These are phyloP conservation scores for Ashinkailepas kermadecensis DNA, from an alignment of 2,888 invertebrate genomes.

Conservation along the genomic window DNA sequence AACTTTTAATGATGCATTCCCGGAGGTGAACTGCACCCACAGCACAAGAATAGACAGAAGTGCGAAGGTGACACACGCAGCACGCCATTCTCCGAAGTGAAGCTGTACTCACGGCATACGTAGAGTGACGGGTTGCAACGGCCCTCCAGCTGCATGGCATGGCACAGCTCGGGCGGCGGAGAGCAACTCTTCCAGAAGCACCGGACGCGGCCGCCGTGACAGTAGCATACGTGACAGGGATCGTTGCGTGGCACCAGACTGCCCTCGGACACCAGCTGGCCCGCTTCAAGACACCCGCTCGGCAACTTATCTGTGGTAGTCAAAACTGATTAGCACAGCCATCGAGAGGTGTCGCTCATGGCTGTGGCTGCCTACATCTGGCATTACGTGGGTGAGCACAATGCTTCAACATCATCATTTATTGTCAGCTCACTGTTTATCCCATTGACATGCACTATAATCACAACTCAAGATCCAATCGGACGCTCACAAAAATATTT, in stretches of 20 bases:
- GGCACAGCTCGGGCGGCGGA: slow-evolving; percentile 37
- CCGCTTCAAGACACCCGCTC: not conserved
- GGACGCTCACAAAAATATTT: too few relatives aligned
- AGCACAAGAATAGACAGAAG: too few relatives aligned
- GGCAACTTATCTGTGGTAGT: not conserved
- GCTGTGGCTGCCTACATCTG: not conserved
- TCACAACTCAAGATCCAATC: too few relatives aligned
- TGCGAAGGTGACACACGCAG: too few relatives aligned
- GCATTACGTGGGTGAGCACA: not conserved
- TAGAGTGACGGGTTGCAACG: slow-evolving; percentile 38
- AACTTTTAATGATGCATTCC: too few relatives aligned
- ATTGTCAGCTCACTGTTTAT: not conserved
- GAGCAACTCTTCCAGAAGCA: slow-evolving; percentile 39
- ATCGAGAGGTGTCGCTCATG: not conserved
- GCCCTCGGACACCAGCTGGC: not conserved
- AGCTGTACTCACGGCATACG: slow-evolving; percentile 37
- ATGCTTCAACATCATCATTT: not conserved
- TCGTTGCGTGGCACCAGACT: not conserved
- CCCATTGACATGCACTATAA: too few relatives aligned
- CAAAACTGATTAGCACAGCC: not conserved
- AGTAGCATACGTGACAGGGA: slow-evolving; percentile 11
- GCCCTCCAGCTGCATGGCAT: slow-evolving; percentile 35
- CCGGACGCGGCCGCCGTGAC: not conserved
- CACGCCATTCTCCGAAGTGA: too few relatives aligned
- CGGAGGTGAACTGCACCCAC: too few relatives aligned